Percentiles rank a stretch among this genome's conserved stretches.
Evolutionary conservation across 2,113 vertebrate species (phyloP).

Genomic region (Paramisgurnus dabryanus): DNA sequence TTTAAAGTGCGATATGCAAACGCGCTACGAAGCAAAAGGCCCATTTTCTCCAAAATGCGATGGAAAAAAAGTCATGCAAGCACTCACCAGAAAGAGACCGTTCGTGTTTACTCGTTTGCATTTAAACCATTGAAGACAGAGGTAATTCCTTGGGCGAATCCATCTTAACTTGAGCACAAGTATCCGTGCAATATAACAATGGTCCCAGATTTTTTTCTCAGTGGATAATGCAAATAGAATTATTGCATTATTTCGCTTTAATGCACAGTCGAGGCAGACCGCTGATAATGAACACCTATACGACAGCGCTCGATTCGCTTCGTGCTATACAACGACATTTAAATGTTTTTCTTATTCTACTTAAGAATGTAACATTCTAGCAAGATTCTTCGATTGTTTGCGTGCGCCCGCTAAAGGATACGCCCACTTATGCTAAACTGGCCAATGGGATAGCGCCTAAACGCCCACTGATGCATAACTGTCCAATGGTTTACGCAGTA

Average conservation of each 20-base stretch:
- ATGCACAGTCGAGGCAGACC: neutral
- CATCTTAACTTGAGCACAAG: constrained; percentile 34
- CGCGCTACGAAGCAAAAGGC: neutral
- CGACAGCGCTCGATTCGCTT: too few species aligned
- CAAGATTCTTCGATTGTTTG: constrained; percentile 36
- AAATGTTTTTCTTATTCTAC: constrained; percentile 4
- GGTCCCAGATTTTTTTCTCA: constrained; percentile 3
- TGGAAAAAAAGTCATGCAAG: neutral
- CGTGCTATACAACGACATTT: neutral
- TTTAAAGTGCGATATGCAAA: neutral
- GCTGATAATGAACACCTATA: neutral
- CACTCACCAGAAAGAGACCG: constrained; percentile 35
- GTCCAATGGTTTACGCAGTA: constrained; percentile 26
- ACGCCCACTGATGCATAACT: constrained; percentile 21
- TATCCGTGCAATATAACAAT: constrained; percentile 22
- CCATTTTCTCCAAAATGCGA: constrained; percentile 13
- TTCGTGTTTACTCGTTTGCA: neutral
- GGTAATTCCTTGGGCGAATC: constrained; percentile 10
- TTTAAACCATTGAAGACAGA: neutral
- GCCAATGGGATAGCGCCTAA: neutral
- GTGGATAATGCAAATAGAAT: neutral
- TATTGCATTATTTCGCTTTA: neutral
- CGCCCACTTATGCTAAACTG: constrained; percentile 32
- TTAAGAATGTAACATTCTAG: constrained; percentile 2
- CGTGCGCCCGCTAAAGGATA: constrained; percentile 19